phyloP scores from a whole-genome alignment of 2,797 vertebrate genomes.

The Notoglanidium macrostoma region DNA sequence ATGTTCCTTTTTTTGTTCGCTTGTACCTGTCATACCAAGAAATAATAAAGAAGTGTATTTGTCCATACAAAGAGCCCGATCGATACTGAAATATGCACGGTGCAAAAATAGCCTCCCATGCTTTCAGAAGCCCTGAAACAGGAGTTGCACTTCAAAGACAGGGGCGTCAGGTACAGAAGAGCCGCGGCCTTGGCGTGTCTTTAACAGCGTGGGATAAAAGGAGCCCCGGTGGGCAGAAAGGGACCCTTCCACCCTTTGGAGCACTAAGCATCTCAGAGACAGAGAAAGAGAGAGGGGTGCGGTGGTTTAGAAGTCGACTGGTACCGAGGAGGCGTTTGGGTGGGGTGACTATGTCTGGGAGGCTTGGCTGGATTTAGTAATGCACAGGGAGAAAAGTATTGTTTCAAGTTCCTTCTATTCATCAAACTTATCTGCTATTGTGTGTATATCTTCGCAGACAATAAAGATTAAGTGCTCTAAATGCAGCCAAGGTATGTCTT shows the following conservation, averaged over 20 bases:
- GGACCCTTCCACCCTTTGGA: slow-evolving; percentile 68
- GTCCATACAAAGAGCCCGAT: slow-evolving; percentile 77
- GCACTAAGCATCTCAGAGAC: slow-evolving; percentile 65
- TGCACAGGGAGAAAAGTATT: slow-evolving; percentile 29
- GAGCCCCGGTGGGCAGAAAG: slow-evolving; percentile 63
- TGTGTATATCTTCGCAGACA: background rate
- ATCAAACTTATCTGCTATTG: slow-evolving; percentile 8
- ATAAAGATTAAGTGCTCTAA: background rate
- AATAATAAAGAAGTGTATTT: slow-evolving; percentile 73
- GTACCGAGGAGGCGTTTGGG: slow-evolving; percentile 75
- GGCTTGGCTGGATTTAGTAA: slow-evolving; percentile 78
- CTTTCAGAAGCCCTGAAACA: slow-evolving; percentile 76
- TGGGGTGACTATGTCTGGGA: slow-evolving; percentile 77
- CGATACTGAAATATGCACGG: slow-evolving; percentile 77
- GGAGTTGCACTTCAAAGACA: slow-evolving; percentile 78
- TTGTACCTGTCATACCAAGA: slow-evolving; percentile 68
- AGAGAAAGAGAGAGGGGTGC: slow-evolving; percentile 48
- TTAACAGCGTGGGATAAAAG: slow-evolving; percentile 73
- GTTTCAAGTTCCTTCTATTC: slow-evolving; percentile 24
- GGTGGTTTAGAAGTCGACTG: slow-evolving; percentile 66
- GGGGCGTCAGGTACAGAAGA: slow-evolving; percentile 59
- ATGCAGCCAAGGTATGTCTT: background rate
- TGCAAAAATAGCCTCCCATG: slow-evolving; percentile 79
- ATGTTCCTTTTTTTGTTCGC: slow-evolving; percentile 40
- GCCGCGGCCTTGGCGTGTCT: slow-evolving; percentile 72